Percentiles rank a stretch among this genome's conserved stretches.
These are phyloP conservation scores for Luperina nickerlii DNA, from an alignment of 2,888 invertebrate genomes.

Conservation along the genomic window DNA sequence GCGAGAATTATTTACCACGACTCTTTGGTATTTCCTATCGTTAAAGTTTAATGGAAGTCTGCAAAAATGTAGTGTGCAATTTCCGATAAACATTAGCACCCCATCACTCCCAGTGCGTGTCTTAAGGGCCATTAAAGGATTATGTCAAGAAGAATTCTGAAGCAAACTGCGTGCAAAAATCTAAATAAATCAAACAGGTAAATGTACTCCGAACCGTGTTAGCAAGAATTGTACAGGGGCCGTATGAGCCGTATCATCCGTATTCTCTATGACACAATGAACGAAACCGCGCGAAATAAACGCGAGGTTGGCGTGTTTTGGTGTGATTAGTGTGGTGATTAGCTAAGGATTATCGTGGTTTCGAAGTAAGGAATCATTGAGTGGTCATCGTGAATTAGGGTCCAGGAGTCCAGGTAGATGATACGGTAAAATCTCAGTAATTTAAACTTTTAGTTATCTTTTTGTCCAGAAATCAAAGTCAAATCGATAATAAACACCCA, in stretches of 20 bases:
- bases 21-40: not conserved
- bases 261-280: too few species aligned
- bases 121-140: slow-evolving; percentile 1
- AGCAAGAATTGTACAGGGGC: not conserved
- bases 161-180: not conserved
- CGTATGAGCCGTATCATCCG: too few species aligned
- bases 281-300: too few species aligned
- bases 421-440: too few species aligned
- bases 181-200: not conserved
- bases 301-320: too few species aligned
- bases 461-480: not conserved
- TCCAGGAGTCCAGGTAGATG: not conserved
- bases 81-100: not conserved
- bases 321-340: too few species aligned
- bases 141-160: not conserved
- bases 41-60: not conserved
- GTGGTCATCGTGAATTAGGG: too few species aligned
- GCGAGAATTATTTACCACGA: not conserved
- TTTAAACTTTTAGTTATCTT: not conserved
- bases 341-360: too few species aligned
- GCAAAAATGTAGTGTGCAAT: slow-evolving; percentile 6
- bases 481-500: not conserved
- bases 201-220: not conserved
- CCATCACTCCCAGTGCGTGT: not conserved
- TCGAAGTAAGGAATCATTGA: too few species aligned